Percentiles rank a stretch among this genome's conserved stretches.
Evolutionary conservation across 2,888 invertebrate species (phyloP).

Genomic region (Biston stratarius): DNA sequence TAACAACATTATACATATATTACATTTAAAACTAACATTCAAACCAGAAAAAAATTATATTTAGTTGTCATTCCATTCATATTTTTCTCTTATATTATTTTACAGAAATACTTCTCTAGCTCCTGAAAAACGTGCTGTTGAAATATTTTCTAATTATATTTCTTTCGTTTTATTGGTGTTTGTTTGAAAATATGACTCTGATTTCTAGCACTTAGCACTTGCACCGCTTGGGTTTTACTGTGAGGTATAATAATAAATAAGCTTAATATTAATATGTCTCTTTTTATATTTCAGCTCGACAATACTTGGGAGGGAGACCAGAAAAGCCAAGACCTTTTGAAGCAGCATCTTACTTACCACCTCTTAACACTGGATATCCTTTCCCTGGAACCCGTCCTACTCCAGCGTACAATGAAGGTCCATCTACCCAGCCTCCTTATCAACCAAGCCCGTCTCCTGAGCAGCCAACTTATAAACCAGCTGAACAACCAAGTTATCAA

Average conservation of each 20-base stretch:
- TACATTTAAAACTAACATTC: neutral
- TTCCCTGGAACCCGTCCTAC: conserved; percentile 74
- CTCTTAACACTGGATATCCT: conserved; percentile 74
- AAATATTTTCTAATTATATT: neutral
- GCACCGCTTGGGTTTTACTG: conserved; percentile 45
- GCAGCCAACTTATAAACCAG: conserved; percentile 48
- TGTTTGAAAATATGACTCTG: conserved; percentile 9
- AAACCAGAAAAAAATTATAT: neutral
- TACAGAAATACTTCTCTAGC: neutral
- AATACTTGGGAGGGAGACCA: conserved; percentile 88
- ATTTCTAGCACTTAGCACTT: conserved; percentile 42
- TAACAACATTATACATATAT: neutral
- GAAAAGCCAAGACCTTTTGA: conserved; percentile 91
- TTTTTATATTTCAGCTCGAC: conserved; percentile 86
- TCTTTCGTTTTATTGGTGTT: conserved; percentile 7
- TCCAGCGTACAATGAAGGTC: conserved; percentile 74
- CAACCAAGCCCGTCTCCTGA: conserved; percentile 52
- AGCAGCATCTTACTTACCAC: conserved; percentile 69
- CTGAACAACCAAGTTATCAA: conserved; percentile 32
- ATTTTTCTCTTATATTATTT: neutral
- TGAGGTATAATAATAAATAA: neutral
- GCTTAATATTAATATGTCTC: conserved; percentile 10
- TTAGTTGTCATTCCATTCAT: neutral
- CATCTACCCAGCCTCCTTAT: conserved; percentile 54
- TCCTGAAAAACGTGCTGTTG: conserved; percentile 10